Base-by-base conservation (phyloP, 2,888 invertebrate species). In the Tolmerus cingulatus region DNA sequence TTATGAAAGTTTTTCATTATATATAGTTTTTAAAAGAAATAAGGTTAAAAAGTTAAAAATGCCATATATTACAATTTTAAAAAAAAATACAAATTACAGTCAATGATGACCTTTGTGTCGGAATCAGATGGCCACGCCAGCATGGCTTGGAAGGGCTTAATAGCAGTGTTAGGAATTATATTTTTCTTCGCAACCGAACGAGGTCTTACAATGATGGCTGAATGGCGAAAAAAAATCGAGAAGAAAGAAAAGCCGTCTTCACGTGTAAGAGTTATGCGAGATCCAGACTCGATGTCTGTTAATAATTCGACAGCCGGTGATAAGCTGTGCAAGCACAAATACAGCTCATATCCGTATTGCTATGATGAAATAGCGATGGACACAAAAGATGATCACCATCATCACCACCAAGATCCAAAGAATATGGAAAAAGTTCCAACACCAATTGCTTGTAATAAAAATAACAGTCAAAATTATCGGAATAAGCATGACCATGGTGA, bases 111-210 rank as follows among this genome's bases (percentile, higher is more conserved):
- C 46, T 90, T 90, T 27, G 90, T 89, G 57, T 92, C 91, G 86
- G 89, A 92, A 87, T 91, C 91, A 34, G 91, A 92, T 55, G 93
- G 94, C 0, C 96, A 97, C 89, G 94, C 95, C 57, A 94, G 94
- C 88, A 96, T 96, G 90, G 96, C 97, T 93, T 97, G 96, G 95
- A 97, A 97, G 91, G 98, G 98, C 1, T 93, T 98, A 34, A 96
- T 96, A 0, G 92, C 92, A 81, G 91, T 92, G 92, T 90, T 94
- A 86, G 98, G 98, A 0, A 95, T 98, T 3, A 96, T 97, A 9
- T 95, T 97, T 92, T 98, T 98, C 93, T 98, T 98, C 91, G 95
- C 97, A 89, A 96, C 96, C 5, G 98, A 98, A 91, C 96, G 97
- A 90, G 95, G 96, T 0, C 92, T 97, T 43, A 96, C 96, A 5